Evolutionary conservation across 2,888 invertebrate species (phyloP).

Genomic region (Thyatira batis): DNA sequence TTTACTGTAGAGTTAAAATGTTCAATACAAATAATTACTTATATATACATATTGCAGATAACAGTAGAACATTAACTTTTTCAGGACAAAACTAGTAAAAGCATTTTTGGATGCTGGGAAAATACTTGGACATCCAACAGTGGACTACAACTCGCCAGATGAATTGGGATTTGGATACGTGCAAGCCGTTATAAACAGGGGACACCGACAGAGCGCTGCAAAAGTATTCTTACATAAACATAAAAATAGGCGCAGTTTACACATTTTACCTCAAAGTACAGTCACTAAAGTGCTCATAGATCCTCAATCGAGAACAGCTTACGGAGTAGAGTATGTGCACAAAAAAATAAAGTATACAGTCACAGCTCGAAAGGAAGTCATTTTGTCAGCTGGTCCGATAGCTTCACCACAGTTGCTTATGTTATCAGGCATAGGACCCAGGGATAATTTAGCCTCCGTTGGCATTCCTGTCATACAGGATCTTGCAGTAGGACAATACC

Average conservation of each 20-base stretch:
- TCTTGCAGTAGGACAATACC: conserved; percentile 85
- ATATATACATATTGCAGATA: too few species aligned
- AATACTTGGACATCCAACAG: conserved; percentile 84
- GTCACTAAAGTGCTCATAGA: conserved; percentile 87
- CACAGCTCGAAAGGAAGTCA: conserved; percentile 89
- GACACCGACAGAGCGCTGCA: conserved; percentile 85
- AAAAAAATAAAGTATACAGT: conserved; percentile 73
- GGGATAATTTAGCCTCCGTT: conserved; percentile 74
- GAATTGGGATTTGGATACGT: conserved; percentile 86
- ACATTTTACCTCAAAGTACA: conserved; percentile 84
- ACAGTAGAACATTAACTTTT: conserved; percentile 31
- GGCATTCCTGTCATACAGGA: conserved; percentile 83
- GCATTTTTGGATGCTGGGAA: conserved; percentile 84
- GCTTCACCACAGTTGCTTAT: conserved; percentile 95
- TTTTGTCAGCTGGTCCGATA: conserved; percentile 92
- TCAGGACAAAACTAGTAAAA: conserved; percentile 62
- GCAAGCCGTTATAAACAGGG: conserved; percentile 83
- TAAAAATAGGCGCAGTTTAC: conserved; percentile 84
- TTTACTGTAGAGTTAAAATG: too few species aligned
- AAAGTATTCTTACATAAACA: conserved; percentile 84
- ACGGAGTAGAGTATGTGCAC: conserved; percentile 86
- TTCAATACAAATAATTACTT: too few species aligned
- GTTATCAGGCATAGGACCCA: conserved; percentile 88
- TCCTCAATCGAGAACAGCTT: conserved; percentile 82
- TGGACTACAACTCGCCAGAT: conserved; percentile 86